A percentile compares a stretch with the other conserved stretches of the same genome.
Conservation (phyloP, 1,140 invertebrate species). For the Aethina tumida region DNA sequence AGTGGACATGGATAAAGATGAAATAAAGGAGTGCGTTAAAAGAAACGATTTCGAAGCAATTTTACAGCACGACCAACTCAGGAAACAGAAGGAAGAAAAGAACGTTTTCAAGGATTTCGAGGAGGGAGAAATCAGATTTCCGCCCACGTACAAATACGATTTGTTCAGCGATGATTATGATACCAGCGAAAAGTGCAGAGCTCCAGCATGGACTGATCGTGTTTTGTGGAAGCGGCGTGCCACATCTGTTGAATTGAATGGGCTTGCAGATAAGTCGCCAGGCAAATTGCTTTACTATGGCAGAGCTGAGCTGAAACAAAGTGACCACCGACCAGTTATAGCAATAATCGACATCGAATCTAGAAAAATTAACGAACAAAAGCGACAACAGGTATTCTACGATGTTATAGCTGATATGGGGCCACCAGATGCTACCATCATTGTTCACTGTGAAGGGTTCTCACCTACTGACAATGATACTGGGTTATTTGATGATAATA, state of each 20-base stretch:
- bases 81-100: conserved; percentile 64
- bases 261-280: conserved; percentile 33
- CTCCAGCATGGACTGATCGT: conserved; percentile 97
- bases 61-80: conserved; percentile 83
- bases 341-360: conserved; percentile 84
- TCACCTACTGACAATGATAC: conserved; percentile 35
- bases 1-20: conserved; percentile 91
- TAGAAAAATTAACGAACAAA: conserved; percentile 61
- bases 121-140: conserved; percentile 87
- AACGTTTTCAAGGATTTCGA: conserved; percentile 92
- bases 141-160: conserved; percentile 99
- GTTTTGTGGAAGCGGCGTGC: conserved; percentile 81
- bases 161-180: conserved; percentile 98
- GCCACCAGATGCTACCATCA: conserved; percentile 91
- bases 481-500: conserved; percentile 52
- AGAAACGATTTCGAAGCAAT: conserved; percentile 70
- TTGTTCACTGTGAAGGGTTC: conserved; percentile 49
- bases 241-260: conserved; percentile 51
- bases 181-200: conserved; percentile 94
- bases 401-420: conserved; percentile 80
- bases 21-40: conserved; percentile 78
- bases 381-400: conserved; percentile 65
- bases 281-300: conserved; percentile 86
- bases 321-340: conserved; percentile 93
- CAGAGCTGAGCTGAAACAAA: conserved; percentile 90